Base-by-base conservation (phyloP, 2,797 vertebrate species). In the Meriones psammophilus region DNA sequence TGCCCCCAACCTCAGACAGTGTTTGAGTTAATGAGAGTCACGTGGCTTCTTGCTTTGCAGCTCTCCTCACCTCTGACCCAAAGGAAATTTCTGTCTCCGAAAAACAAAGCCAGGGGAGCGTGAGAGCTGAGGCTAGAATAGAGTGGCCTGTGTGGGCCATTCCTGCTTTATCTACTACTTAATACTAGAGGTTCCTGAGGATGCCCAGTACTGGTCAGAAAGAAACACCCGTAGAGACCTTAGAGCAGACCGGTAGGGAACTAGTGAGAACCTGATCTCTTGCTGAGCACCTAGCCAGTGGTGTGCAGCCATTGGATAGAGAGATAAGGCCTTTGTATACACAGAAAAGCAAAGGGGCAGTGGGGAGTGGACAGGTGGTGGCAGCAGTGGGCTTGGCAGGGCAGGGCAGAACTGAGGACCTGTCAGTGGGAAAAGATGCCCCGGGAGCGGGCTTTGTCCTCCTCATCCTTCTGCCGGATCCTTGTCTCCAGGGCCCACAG, bases 371-470 rank as follows among this genome's bases (percentile, higher is more conserved):
- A 42, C 86, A n/a, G 56, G 91, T 2, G 3, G 91, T 1, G 1
- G 80, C 90, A 22, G 88, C 91, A 24, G 36, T 0, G 60, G 56
- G 36, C 80, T 74, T 5, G 46, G 91, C 42, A 3, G 62, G 64
- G 46, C 3, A 2, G 50, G 54, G 54, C 3, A 1, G 58, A 7
- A 42, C 8, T 0, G 0, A 14, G 0, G 0, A 3, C 93, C 88
- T 22, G 80, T 98, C 98, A 98, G 94, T 98, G 98, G 0, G 98
- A 98, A 97, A 99, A 99, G 90, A 99, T 99, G 97, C 98, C 99
- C 97, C 99, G 99, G 98, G 99, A 99, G 46, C 99, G 99, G 91
- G 99, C 98, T 97, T 99, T 99, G 86, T 99, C 99, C 97, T 99
- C 99, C 2, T 98, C 98, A 0, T 99, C 98, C 98, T 99, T 99